phyloP scores from a whole-genome alignment of 2,113 vertebrate species.

The Pardalotus punctatus region DNA sequence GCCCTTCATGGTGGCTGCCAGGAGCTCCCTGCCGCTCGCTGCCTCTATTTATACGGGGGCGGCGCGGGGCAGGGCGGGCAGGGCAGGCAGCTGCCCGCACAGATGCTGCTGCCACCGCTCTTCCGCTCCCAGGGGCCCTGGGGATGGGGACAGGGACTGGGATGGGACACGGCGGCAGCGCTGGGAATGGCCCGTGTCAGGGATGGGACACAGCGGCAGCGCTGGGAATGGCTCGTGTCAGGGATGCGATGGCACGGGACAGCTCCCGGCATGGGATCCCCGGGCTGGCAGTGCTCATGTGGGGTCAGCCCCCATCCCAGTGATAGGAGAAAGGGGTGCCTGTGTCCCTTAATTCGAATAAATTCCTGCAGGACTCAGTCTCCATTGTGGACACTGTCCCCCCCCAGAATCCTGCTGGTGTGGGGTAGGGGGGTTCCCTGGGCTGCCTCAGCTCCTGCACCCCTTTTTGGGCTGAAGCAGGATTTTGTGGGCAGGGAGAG shows the following conservation, averaged over 20 bases:
- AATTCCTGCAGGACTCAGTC: background rate
- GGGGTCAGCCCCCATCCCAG: accelerated
- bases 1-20: slow-evolving; percentile 64
- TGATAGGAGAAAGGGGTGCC: accelerated
- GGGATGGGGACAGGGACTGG: background rate
- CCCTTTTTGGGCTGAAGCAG: background rate
- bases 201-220: background rate
- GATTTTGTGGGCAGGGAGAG: background rate
- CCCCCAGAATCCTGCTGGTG: background rate
- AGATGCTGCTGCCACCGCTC: background rate
- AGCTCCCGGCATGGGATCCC: accelerated
- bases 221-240: background rate
- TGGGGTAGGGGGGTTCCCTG: accelerated
- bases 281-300: accelerated
- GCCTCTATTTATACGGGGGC: slow-evolving; percentile 54
- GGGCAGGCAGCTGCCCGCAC: slow-evolving; percentile 18
- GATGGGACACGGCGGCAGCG: accelerated
- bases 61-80: slow-evolving; percentile 20
- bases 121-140: background rate
- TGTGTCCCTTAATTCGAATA: background rate
- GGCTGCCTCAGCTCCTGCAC: background rate
- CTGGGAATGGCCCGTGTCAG: background rate
- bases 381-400: background rate
- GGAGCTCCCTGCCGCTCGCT: slow-evolving; percentile 43
- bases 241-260: background rate